Evolutionary conservation across 2,113 vertebrate species (phyloP).

Genomic region (Microtus richardsoni): DNA sequence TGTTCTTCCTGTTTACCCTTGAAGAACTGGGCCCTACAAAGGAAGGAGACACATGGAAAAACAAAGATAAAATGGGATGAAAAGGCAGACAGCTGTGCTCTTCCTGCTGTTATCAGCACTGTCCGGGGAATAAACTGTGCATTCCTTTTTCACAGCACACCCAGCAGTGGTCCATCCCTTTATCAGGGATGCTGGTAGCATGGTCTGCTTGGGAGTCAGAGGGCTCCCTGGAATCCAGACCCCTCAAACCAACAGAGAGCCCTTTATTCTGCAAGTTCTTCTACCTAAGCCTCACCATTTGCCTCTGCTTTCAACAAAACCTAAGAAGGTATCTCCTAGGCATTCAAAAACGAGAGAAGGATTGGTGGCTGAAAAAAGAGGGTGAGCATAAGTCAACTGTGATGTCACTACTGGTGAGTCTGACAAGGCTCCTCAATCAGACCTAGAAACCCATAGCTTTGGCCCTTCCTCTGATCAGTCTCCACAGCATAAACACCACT

Average conservation of each 20-base stretch:
- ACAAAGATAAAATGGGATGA: background rate
- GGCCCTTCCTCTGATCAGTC: background rate
- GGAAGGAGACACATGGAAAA: background rate
- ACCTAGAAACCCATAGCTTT: slow-evolving; percentile 47
- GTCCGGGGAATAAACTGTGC: too few relatives aligned
- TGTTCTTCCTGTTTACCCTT: background rate
- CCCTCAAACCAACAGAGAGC: background rate
- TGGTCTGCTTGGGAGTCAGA: background rate
- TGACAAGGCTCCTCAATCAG: slow-evolving; percentile 68
- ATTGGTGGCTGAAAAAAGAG: background rate
- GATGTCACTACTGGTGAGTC: background rate
- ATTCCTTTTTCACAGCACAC: rapidly evolving
- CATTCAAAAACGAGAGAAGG: background rate
- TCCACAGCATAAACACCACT: slow-evolving; percentile 5
- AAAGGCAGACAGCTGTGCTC: background rate
- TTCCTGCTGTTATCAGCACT: background rate
- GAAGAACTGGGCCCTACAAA: background rate
- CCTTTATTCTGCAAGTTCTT: background rate
- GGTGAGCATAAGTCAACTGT: slow-evolving; percentile 43
- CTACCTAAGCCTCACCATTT: background rate
- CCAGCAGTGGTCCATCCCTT: background rate
- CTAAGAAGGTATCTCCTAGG: background rate
- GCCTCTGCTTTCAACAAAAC: background rate
- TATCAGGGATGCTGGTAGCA: background rate
- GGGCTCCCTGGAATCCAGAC: background rate